A percentile compares a stretch with the other conserved stretches of the same genome.
These are phyloP conservation scores for Drosophila picticornis DNA, from an alignment of 2,888 invertebrate genomes.

Conservation along the genomic window DNA sequence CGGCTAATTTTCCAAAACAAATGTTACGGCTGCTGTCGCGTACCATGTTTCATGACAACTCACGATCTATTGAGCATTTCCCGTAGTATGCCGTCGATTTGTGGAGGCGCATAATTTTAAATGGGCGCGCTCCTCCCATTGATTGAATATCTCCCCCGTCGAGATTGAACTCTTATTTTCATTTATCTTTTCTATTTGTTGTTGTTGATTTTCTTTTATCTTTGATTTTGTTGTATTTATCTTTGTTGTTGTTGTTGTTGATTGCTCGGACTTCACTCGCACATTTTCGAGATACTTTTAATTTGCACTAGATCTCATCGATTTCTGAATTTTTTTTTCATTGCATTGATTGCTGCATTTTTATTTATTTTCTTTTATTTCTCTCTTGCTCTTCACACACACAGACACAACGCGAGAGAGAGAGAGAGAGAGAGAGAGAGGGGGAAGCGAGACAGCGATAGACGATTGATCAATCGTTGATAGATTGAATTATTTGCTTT, in stretches of 20 bases:
- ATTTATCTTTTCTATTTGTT: neutral
- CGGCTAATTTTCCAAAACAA: slow-evolving; percentile 99
- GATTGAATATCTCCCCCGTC: slow-evolving; percentile 56
- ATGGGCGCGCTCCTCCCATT: slow-evolving; percentile 84
- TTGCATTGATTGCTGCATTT: slow-evolving; percentile 39
- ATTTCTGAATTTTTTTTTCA: slow-evolving; percentile 35
- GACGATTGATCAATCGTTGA: slow-evolving; percentile 24
- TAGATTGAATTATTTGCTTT: slow-evolving; percentile 46
- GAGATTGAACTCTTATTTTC: slow-evolving; percentile 17
- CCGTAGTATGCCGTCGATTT: slow-evolving; percentile 89
- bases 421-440: slow-evolving; percentile 9
- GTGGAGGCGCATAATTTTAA: slow-evolving; percentile 86
- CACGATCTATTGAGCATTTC: slow-evolving; percentile 87
- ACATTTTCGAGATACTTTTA: slow-evolving; percentile 57
- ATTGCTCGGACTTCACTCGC: slow-evolving; percentile 51
- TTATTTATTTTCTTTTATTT: slow-evolving; percentile 20
- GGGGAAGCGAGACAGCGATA: neutral
- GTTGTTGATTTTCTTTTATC: slow-evolving; percentile 1
- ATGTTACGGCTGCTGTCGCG: slow-evolving; percentile 99
- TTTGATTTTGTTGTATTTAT: slow-evolving; percentile 1
- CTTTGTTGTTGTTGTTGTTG: slow-evolving; percentile 5
- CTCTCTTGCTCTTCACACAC: slow-evolving; percentile 18
- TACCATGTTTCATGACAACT: slow-evolving; percentile 94
- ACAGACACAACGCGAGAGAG: slow-evolving; percentile 21
- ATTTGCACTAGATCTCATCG: slow-evolving; percentile 52